Percentiles rank a stretch among this genome's conserved stretches.
phyloP scores from a whole-genome alignment of 2,113 vertebrate species.

The Pterocles burchelli region DNA sequence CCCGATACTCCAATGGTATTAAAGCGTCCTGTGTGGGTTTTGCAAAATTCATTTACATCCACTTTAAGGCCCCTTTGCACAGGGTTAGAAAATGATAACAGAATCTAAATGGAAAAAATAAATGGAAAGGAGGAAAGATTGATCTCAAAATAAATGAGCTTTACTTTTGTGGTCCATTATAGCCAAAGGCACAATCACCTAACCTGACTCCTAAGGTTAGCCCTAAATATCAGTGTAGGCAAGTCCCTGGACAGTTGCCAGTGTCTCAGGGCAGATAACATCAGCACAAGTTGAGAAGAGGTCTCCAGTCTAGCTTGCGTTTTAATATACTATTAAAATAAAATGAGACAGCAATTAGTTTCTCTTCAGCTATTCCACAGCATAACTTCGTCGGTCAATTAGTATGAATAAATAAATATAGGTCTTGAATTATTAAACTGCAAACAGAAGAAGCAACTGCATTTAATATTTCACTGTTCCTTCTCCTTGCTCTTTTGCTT shows the following conservation, averaged over 20 bases:
- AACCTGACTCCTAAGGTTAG: conserved; percentile 53
- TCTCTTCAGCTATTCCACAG: conserved; percentile 66
- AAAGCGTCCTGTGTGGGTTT: conserved; percentile 37
- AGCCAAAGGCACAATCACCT: conserved; percentile 47
- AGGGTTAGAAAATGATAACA: conserved; percentile 19
- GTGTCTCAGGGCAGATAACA: conserved; percentile 56
- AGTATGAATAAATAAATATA: conserved; percentile 76
- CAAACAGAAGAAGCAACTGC: conserved; percentile 50
- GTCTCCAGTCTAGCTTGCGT: conserved; percentile 21
- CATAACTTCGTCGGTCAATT: conserved; percentile 71
- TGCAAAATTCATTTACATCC: conserved; percentile 45
- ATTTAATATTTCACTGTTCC: conserved; percentile 56
- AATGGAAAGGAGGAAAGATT: not conserved
- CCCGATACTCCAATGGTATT: conserved; percentile 12
- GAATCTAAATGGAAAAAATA: not conserved
- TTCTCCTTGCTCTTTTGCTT: conserved; percentile 45
- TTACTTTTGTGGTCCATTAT: conserved; percentile 29
- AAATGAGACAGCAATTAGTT: conserved; percentile 72
- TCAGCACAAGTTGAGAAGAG: conserved; percentile 50
- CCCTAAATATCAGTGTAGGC: conserved; percentile 44
- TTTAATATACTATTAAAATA: conserved; percentile 71
- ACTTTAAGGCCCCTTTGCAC: conserved; percentile 1
- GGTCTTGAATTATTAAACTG: conserved; percentile 72
- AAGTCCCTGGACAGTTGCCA: conserved; percentile 56
- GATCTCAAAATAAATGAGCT: conserved; percentile 30